Base-by-base conservation (phyloP, 2,888 invertebrate genomes). In the Fabriciana adippe region DNA sequence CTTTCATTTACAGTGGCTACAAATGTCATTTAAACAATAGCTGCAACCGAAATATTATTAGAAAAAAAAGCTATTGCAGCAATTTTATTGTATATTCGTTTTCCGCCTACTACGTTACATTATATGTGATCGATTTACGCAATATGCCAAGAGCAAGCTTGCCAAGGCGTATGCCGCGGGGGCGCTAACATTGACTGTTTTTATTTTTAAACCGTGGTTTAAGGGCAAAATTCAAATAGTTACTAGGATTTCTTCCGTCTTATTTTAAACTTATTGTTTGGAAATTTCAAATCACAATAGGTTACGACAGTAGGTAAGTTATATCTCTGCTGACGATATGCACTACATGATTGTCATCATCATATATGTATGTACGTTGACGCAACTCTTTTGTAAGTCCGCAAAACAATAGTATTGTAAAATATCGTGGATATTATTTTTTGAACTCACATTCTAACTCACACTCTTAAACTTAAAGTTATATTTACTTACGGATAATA, bases 101-200 rank as follows among this genome's bases (percentile, higher is more conserved):
- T 72, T 68, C 68, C 71, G 68, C 76, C 72, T 68, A 70, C 70
- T 18, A 26, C 4, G 26, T 26, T 26, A 26, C 26, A 53, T 18
- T 18, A 18, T 78, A 80, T 78, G 81, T 84, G 81, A 76, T 75
- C 76, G 69, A 75, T 63, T 18, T 61, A 73, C 56, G 66, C 55
- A 55, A 26, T 73, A 74, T 85, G 86, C 85, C 88, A 87, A 84
- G 77, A 76, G 72, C 73, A 70, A 60, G 56, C 72, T 75, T 85
- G 88, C 85, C 88, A 88, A 87, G 77, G 79, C 75, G 78, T 77
- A 79, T 56, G 66, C 68, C 68, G 80, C 77, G 74, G 75, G 72
- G 72, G 76, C 79, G 76, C 78, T 78, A 70, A 45, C 73, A 72
- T 73, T 73, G 76, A 74, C 72, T 72, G 66, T 69, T 50, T 72